Percentiles rank a stretch among this genome's conserved stretches.
These are phyloP conservation scores for Lypha dubia DNA, from an alignment of 2,888 invertebrate genomes.

Conservation along the genomic window DNA sequence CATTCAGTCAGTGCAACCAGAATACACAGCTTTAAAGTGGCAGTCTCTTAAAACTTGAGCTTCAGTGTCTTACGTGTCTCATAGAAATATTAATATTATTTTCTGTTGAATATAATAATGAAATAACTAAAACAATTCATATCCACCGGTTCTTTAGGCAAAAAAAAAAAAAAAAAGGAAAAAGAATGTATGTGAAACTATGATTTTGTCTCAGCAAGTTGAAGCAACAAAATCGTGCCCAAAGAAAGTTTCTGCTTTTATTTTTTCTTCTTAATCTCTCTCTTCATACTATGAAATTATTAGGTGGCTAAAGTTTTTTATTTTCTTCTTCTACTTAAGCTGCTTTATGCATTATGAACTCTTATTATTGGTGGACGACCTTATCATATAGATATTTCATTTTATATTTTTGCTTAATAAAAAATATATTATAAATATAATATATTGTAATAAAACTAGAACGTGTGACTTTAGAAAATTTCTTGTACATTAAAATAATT, in stretches of 20 bases:
- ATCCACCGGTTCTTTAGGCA: conserved; percentile 39
- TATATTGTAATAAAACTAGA: conserved; percentile 52
- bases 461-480: conserved; percentile 61
- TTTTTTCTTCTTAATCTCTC: background rate
- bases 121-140: conserved; percentile 59
- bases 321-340: conserved; percentile 17
- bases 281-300: conserved; percentile 63
- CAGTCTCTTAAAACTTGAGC: background rate
- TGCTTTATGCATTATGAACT: conserved; percentile 57
- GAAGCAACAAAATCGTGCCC: conserved; percentile 62
- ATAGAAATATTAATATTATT: conserved; percentile 61
- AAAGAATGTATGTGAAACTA: conserved; percentile 60
- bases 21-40: background rate
- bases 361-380: conserved; percentile 60
- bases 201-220: conserved; percentile 24
- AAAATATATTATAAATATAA: too few species aligned
- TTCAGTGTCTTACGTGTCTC: conserved; percentile 4
- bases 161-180: conserved; percentile 11
- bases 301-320: conserved; percentile 58
- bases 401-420: conserved; percentile 25
- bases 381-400: conserved; percentile 55
- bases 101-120: conserved; percentile 43
- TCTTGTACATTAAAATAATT: conserved; percentile 16
- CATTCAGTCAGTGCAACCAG: background rate
- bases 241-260: conserved; percentile 63